Conservation (phyloP, 2,888 invertebrate genomes). For the Eugnorisma glareosa region DNA sequence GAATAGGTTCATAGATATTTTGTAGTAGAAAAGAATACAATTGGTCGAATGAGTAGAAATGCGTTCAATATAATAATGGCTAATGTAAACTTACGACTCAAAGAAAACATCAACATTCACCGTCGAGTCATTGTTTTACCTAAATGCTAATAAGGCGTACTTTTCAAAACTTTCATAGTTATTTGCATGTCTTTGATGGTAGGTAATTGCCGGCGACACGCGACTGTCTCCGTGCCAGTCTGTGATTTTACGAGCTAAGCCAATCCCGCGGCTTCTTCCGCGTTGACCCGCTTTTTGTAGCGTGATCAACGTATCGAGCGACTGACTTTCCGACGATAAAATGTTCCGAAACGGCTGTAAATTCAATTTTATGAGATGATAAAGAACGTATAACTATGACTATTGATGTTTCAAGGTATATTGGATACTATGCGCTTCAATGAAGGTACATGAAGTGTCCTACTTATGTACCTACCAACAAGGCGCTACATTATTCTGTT, state of each 20-base stretch:
- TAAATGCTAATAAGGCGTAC: conserved; percentile 45
- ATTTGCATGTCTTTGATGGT: conserved; percentile 65
- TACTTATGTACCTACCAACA: conserved; percentile 70
- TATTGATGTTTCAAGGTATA: conserved; percentile 13
- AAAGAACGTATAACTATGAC: not conserved
- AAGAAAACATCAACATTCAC: conserved; percentile 21
- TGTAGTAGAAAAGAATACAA: not conserved
- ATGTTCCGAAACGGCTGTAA: conserved; percentile 42
- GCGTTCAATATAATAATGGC: conserved; percentile 8
- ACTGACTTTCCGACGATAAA: conserved; percentile 54
- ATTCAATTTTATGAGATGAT: conserved; percentile 26
- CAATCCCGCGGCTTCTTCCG: conserved; percentile 60
- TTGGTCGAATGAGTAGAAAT: conserved; percentile 8
- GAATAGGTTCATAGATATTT: not conserved
- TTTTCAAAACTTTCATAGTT: conserved; percentile 66
- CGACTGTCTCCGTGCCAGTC: conserved; percentile 68
- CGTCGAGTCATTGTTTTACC: conserved; percentile 15
- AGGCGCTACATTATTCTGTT: conserved; percentile 69
- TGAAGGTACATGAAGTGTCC: conserved; percentile 61
- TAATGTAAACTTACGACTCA: not conserved
- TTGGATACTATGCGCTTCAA: conserved; percentile 58
- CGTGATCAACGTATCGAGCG: conserved; percentile 52
- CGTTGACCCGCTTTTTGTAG: conserved; percentile 63
- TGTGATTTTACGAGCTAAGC: conserved; percentile 61
- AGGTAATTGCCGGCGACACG: conserved; percentile 63